A percentile compares a stretch with the other conserved stretches of the same genome.
These are phyloP conservation scores for Perca fluviatilis DNA, from an alignment of 2,113 vertebrate genomes.

Conservation along the genomic window DNA sequence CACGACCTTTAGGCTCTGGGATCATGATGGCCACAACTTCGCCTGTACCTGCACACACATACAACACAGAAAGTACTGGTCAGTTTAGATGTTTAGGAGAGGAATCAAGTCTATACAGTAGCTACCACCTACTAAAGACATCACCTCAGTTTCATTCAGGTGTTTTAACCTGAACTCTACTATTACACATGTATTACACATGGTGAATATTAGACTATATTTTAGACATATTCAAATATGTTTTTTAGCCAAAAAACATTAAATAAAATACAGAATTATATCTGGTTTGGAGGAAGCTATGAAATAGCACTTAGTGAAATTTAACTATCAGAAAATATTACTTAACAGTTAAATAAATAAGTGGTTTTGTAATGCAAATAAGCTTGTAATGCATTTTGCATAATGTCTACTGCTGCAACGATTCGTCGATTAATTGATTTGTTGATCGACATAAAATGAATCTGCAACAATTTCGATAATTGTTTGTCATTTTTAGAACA, in stretches of 20 bases:
- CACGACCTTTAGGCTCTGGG: constrained; percentile 93
- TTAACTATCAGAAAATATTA: not conserved
- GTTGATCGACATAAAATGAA: no score
- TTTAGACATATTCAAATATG: not conserved
- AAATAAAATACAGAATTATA: not conserved
- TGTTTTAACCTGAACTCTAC: not conserved
- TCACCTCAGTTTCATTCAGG: not conserved
- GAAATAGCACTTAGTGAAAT: not conserved
- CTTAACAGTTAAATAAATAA: no score
- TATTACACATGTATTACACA: not conserved
- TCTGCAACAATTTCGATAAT: no score
- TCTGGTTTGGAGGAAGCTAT: not conserved
- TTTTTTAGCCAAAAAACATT: not conserved
- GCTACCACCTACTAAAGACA: not conserved
- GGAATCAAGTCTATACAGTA: not conserved
- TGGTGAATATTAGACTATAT: not conserved
- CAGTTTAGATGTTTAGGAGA: constrained; percentile 8
- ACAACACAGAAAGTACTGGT: not conserved
- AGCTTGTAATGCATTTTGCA: no score
- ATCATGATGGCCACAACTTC: constrained; percentile 98
- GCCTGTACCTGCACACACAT: constrained; percentile 86
- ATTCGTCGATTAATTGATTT: no score
- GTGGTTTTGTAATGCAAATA: no score
- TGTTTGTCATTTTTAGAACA: no score
- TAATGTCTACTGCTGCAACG: no score